Evolutionary conservation across 2,888 invertebrate genomes (phyloP), one percentile per base, ranked within the genome.

Genomic region (Ichneumoninae sp.): DNA sequence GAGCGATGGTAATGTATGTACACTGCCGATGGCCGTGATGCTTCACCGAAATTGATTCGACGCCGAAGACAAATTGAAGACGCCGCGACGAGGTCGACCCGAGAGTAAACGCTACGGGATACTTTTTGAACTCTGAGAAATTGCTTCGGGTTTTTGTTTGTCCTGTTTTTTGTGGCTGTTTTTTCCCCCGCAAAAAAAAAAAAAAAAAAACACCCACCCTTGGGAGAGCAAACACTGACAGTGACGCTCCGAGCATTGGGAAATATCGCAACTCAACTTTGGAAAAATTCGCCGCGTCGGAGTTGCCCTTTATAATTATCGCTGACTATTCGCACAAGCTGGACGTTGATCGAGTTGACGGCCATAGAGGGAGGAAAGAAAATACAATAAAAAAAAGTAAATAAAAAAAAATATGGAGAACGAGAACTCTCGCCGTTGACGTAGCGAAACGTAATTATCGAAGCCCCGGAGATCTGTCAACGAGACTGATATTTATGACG

Each of bases 11-110:
- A 73, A 85, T 66, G 73, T 76, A 79, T 68, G 71, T 69, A 70
- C 77, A 63, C 81, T 77, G 76, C 68, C 71, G 77, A 80, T 82
- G 70, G 78, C 82, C 63, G 10, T 5, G 47, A 63, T 80, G 68
- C 77, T 77, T 63, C 80, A 30, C 16, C 33, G 76, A 83, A 83
- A 85, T 76, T 85, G 75, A 85, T 76, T 54, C 71, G 66, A 82
- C 66, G 36, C 57, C 30, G 44, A 26, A 63, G 75, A 79, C 54
- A 66, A 79, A 82, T 80, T 52, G 71, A 54, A 71, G 54, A 68
- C 19, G 36, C 19, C 19, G 52, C 16, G 26, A 10, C 10, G 40
- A 50, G 26, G 22, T 63, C 60, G 60, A 63, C 5, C 16, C 30
- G 33, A 30, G 16, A 30, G 30, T 63, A 63, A 63, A 63, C 60